Base-by-base conservation (phyloP, 23 tunicate species). In the Trididemnum miniatum region DNA sequence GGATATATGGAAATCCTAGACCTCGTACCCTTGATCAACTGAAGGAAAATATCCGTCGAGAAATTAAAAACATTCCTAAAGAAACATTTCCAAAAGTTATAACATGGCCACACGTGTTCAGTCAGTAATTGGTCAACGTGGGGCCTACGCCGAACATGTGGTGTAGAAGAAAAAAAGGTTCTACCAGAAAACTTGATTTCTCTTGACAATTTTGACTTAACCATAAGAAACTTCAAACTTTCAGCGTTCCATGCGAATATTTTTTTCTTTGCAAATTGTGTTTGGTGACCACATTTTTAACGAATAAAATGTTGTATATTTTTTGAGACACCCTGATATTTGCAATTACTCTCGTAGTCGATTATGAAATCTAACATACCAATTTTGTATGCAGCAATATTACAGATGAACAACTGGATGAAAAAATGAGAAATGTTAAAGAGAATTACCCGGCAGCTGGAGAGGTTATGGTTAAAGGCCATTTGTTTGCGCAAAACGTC, bases 111-210 rank as follows among this genome's bases (percentile, higher is more conserved):
- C 69, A 62, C 27, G 24, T n/a, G 22, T 62, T n/a, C 69, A 62
- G 69, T 5, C 69, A 22, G 69, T 62, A n/a, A 62, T 62, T 62
- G 69, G 69, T 5, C 27, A 62, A 62, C 69, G 69, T 9, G 24
- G 69, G 22, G 20, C 29, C 29, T 9, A 62, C 69, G 29, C 22
- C 29, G 69, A 62, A 22, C 69, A 62, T 62, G 69, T 62, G 69
- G 69, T 22, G 69, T 62, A 62, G 29, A 62, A 62, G 29, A 62
- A 25, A 22, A 62, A 62, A 62, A 62, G 69, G 24, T 62, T 62
- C 54, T 44, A 44, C 54, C 12, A 44, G 54, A 44, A 44, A 44
- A 44, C 54, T 44, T 44, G 54, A 44, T 44, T 44, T 44, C 15
- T 44, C 15, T 9, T 44, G 9, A 15, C 12, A 44, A 44, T 44